Base-by-base conservation (phyloP, 2,113 vertebrate species). In the Anthoscopus minutus region DNA sequence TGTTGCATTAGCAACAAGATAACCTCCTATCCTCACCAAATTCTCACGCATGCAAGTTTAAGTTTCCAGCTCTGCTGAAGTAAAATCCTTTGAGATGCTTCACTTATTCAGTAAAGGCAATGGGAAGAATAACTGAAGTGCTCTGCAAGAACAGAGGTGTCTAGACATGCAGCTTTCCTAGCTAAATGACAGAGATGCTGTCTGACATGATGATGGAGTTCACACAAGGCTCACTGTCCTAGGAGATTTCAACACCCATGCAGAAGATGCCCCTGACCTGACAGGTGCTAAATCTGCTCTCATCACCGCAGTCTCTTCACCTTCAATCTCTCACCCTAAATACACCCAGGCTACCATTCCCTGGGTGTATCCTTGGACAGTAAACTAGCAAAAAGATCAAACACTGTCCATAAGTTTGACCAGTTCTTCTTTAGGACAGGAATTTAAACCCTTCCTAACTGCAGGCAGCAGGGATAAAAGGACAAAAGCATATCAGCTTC, bases 251-350 rank as follows among this genome's bases (percentile, higher is more conserved):
- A 93, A 67, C 15, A 78, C 45, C 86, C 28, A 31, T 11, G 66
- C 44, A 88, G 44, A 88, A 86, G 80, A 78, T 62, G 40, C 11
- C 44, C 79, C 76, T 61, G 69, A 88, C 60, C 71, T 95, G 93
- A 90, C 74, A 96, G 93, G 82, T 95, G 90, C 65, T 96, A 90
- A 86, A 86, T 61, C 61, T 71, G 48, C 30, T 88, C 61, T 93
- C 72, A 50, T 94, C 93, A 94, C 40, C 54, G 33, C 21, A 67
- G 10, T 24, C 45, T 83, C 72, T 70, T 88, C 71, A 77, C 50
- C 76, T 86, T 60, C 60, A 48, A 0, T 65, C 60, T 51, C 33
- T 88, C 7, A 2, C 47, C 42, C 72, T 48, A 81, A 90, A 92
- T 48, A 37, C 33, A 88, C 13, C 56, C 78, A 77, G 21, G 30